A percentile compares a stretch with the other conserved stretches of the same genome.
phyloP scores from a whole-genome alignment of 2,888 invertebrate genomes.

The Bombyx huttoni region DNA sequence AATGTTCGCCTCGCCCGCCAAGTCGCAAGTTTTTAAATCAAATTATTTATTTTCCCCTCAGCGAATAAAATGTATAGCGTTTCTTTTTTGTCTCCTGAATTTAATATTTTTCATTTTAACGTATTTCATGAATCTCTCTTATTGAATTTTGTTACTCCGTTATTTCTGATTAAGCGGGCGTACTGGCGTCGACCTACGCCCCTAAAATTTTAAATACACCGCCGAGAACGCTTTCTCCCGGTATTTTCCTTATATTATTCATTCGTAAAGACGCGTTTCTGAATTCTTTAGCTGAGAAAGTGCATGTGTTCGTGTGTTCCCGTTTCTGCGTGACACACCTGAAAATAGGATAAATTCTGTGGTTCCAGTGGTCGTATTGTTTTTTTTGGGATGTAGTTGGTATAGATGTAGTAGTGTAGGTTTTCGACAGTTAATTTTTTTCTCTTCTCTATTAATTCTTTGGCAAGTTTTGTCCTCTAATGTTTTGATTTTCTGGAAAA shows the following conservation, averaged over 20 bases:
- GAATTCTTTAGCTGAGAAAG: background rate
- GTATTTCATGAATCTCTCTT: slow-evolving; percentile 51
- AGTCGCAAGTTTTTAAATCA: slow-evolving; percentile 36
- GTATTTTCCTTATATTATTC: slow-evolving; percentile 23
- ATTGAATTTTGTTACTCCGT: slow-evolving; percentile 55
- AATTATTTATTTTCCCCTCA: slow-evolving; percentile 42
- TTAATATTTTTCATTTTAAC: slow-evolving; percentile 62
- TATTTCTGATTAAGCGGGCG: slow-evolving; percentile 52
- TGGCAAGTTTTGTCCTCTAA: too few species aligned
- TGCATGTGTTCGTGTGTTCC: background rate
- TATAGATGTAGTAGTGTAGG: background rate
- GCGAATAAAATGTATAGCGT: slow-evolving; percentile 31
- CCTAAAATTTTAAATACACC: slow-evolving; percentile 39
- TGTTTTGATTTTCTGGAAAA: too few species aligned
- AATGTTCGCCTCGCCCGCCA: slow-evolving; percentile 12
- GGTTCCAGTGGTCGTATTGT: background rate
- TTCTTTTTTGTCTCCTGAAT: slow-evolving; percentile 49
- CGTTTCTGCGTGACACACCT: background rate
- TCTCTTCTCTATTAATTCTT: too few species aligned
- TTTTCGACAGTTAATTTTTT: too few species aligned
- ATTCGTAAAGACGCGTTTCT: slow-evolving; percentile 13
- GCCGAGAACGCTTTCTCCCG: slow-evolving; percentile 16
- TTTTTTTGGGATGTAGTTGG: background rate
- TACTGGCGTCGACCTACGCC: slow-evolving; percentile 15
- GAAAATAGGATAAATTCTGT: background rate